Evolutionary conservation across 2,113 vertebrate genomes (phyloP), one percentile per base, ranked within the genome.

Genomic region (Lasiurus cinereus): DNA sequence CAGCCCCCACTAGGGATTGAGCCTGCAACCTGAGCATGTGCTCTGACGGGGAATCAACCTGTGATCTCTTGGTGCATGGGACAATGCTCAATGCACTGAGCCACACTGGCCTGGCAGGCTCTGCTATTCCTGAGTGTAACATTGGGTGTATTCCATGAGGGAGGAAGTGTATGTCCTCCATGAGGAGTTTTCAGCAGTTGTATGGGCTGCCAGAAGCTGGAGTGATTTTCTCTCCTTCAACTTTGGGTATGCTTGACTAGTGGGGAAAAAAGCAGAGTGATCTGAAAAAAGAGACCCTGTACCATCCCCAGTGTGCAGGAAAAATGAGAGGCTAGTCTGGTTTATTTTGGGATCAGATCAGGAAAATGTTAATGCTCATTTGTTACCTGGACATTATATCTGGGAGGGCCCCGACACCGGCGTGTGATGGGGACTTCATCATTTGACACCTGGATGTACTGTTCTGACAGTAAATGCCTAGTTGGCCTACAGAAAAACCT

Each of bases 71-170:
- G 9, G 9, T 62, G 59, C 56, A 62, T 27, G 59, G 24, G 9
- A 62, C 22, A 62, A 12, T 27, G 24, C 22, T 62, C 59, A 27
- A 62, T 62, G 9, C 59, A 24, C 59, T 27, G 59, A 62, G 59
- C 59, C 9, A 62, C 59, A 62, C 22, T 1, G 24, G 59, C 59
- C 59, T 62, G 22, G 59, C 9, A 31, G 31, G 15, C 69, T 56
- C 13, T 36, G 13, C 36, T 85, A 0, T 79, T 64, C 19, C 18
- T 6, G 3, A 54, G 31, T 0, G 4, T 31, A 15, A 21, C 31
- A 31, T 56, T 18, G 54, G 73, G 16, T 22, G 1, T 62, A 43
- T 43, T 77, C 64, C 7, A 1, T 36, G 11, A 11, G 24, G 46
- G n/a, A 24, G 33, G 24, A 66, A n/a, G 31, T 27, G 1, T 48